Percentiles rank a stretch among this genome's conserved stretches.
Conservation (phyloP, 53 echinoderm and acorn worm species). For the Apostichopus leukothele region DNA sequence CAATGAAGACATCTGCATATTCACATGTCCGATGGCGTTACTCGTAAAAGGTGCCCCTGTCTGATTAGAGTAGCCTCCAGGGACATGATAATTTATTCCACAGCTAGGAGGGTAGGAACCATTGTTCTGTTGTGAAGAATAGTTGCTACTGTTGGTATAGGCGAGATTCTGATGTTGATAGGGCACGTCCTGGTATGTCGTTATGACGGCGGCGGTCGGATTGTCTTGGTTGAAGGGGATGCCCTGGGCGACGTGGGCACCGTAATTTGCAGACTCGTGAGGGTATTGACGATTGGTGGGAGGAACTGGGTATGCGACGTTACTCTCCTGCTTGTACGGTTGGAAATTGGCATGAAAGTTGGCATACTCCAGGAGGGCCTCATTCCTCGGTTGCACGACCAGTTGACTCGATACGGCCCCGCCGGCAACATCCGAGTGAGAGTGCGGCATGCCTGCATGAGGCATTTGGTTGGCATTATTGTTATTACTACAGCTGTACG, state of each 20-base stretch:
- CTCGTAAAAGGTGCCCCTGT: not conserved
- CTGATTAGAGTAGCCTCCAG: slow-evolving; percentile 4
- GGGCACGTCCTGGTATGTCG: slow-evolving; percentile 42
- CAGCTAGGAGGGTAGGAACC: slow-evolving; percentile 42
- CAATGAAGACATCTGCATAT: slow-evolving; percentile 54
- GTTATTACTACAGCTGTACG: slow-evolving; percentile 48
- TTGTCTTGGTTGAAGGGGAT: slow-evolving; percentile 44
- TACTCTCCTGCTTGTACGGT: slow-evolving; percentile 84
- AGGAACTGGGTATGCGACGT: slow-evolving; percentile 49
- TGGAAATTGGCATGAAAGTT: slow-evolving; percentile 61
- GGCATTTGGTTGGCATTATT: slow-evolving; percentile 53
- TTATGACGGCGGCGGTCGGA: not conserved
- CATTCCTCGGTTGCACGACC: slow-evolving; percentile 80
- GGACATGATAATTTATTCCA: slow-evolving; percentile 3
- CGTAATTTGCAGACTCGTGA: slow-evolving; percentile 24
- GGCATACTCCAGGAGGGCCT: slow-evolving; percentile 78
- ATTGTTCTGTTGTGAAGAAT: slow-evolving; percentile 51
- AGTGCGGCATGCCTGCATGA: slow-evolving; percentile 1
- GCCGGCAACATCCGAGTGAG: slow-evolving; percentile 4
- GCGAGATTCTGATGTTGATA: slow-evolving; percentile 41
- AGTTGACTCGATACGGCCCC: slow-evolving; percentile 66
- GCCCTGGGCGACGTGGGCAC: slow-evolving; percentile 58
- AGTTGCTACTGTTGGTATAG: slow-evolving; percentile 46
- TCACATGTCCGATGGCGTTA: slow-evolving; percentile 17
- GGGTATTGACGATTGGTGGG: slow-evolving; percentile 23